Evolutionary conservation across 2,797 vertebrate species (phyloP).

Genomic region (Pseudochaenichthys georgianus): DNA sequence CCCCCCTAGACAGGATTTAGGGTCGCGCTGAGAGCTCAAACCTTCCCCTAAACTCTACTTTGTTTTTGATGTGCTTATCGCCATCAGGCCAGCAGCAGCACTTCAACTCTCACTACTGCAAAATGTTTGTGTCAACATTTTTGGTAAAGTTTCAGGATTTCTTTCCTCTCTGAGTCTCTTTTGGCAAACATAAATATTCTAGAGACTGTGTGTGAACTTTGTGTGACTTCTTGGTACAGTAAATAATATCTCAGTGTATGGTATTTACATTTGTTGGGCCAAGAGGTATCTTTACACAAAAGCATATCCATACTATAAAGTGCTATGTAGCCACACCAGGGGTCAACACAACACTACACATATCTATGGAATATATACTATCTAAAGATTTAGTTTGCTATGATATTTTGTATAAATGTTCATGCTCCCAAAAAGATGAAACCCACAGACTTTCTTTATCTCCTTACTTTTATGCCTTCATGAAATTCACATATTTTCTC

Average conservation of each 20-base stretch:
- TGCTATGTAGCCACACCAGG: not conserved
- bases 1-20: too few relatives aligned
- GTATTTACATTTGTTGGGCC: not conserved
- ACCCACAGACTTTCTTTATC: not conserved
- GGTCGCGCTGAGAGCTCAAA: slow-evolving; percentile 6
- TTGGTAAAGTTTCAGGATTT: slow-evolving; percentile 21
- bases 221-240: slow-evolving; percentile 4
- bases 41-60: not conserved
- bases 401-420: not conserved
- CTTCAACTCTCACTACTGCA: slow-evolving; percentile 25
- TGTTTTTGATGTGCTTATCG: slow-evolving; percentile 60
- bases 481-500: not conserved
- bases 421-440: not conserved
- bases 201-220: not conserved
- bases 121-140: slow-evolving; percentile 8
- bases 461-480: not conserved
- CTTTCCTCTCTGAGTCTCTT: slow-evolving; percentile 13
- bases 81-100: slow-evolving; percentile 35
- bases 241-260: not conserved
- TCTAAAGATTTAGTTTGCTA: not conserved
- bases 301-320: not conserved
- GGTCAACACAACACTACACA: too few relatives aligned
- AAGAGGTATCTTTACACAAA: not conserved
- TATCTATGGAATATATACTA: not conserved
- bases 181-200: slow-evolving; percentile 8